Evolutionary conservation across 2,888 invertebrate species (phyloP).

Genomic region (Tipula lateralis): DNA sequence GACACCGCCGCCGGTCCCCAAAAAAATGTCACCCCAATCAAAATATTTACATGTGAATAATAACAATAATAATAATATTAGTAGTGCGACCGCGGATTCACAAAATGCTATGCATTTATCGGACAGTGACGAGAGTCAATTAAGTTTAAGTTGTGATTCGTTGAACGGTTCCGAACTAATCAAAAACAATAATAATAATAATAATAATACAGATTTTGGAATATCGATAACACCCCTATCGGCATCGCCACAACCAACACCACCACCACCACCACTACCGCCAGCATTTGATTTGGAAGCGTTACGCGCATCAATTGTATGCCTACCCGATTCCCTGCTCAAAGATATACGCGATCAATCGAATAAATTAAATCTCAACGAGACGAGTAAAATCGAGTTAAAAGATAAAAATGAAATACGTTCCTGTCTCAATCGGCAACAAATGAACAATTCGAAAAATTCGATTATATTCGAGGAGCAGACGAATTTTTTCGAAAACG

Average conservation of each 20-base stretch:
- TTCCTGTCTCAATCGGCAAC: not conserved
- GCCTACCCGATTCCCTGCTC: slow-evolving; percentile 62
- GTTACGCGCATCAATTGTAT: slow-evolving; percentile 49
- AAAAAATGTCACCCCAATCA: slow-evolving; percentile 57
- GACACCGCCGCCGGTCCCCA: slow-evolving; percentile 59
- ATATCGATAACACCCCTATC: slow-evolving; percentile 31
- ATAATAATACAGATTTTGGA: slow-evolving; percentile 25
- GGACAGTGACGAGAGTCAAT: slow-evolving; percentile 60
- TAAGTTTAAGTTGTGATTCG: slow-evolving; percentile 77
- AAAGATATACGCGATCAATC: slow-evolving; percentile 66
- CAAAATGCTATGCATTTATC: slow-evolving; percentile 53
- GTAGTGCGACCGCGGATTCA: slow-evolving; percentile 34
- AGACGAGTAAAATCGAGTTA: not conserved
- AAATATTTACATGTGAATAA: slow-evolving; percentile 35
- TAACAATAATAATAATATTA: slow-evolving; percentile 43
- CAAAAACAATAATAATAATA: slow-evolving; percentile 39
- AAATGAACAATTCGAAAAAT: not conserved
- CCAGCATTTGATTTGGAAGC: slow-evolving; percentile 48
- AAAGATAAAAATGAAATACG: slow-evolving; percentile 28
- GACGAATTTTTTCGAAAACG: slow-evolving; percentile 58
- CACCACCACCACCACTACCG: slow-evolving; percentile 33
- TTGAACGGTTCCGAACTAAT: slow-evolving; percentile 67
- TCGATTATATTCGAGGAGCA: not conserved
- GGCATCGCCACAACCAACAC: slow-evolving; percentile 43
- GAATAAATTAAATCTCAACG: slow-evolving; percentile 44